Conservation (phyloP, 2,888 invertebrate species). For the Tigriopus californicus region DNA sequence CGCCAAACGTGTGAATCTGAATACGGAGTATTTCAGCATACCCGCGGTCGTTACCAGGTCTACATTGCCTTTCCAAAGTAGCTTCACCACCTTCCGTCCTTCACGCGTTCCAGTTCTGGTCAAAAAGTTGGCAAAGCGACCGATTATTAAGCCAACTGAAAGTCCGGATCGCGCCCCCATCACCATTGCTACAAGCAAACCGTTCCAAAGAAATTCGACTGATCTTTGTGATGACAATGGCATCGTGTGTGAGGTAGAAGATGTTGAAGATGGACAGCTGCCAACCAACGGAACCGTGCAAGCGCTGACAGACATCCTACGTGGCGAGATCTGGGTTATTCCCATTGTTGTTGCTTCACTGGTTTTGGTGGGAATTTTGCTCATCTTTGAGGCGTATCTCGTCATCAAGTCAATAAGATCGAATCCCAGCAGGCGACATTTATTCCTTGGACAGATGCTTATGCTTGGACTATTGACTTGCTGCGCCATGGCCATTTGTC, state of each 20-base stretch:
- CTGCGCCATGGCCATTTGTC: slow-evolving; percentile 55
- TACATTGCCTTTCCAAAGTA: neutral
- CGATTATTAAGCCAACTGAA: neutral
- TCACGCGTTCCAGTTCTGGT: neutral
- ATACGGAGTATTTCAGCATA: neutral
- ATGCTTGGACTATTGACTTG: slow-evolving; percentile 62
- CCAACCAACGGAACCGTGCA: neutral
- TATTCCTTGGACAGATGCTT: slow-evolving; percentile 68
- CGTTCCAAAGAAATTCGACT: too few relatives aligned
- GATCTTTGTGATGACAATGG: neutral
- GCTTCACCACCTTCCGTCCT: neutral
- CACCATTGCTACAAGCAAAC: neutral
- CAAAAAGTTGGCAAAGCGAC: slow-evolving; percentile 6
- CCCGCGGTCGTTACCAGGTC: neutral
- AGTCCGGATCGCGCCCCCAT: neutral
- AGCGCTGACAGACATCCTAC: slow-evolving; percentile 4
- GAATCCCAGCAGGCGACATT: slow-evolving; percentile 59
- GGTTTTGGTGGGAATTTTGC: slow-evolving; percentile 61
- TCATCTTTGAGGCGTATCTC: slow-evolving; percentile 65
- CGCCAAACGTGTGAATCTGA: neutral
- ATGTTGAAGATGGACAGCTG: neutral
- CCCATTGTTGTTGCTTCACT: slow-evolving; percentile 67
- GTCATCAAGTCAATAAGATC: slow-evolving; percentile 53
- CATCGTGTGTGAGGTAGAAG: neutral
- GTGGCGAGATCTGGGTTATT: slow-evolving; percentile 67